Conservation (phyloP, 2,888 invertebrate species). For the Lasioglossum figueresi region DNA sequence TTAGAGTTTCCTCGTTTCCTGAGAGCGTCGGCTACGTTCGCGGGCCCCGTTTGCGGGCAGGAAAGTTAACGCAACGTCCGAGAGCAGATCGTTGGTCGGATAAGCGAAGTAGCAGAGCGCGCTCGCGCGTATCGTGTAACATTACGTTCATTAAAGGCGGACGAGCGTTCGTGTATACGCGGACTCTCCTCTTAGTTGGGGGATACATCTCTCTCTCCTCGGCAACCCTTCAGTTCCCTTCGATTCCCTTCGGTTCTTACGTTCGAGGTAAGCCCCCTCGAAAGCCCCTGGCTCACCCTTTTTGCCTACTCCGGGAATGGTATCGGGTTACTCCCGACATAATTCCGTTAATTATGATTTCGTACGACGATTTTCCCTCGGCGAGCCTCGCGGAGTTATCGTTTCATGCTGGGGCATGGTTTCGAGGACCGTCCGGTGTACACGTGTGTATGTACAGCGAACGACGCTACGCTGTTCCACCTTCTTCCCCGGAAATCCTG, state of each 20-base stretch:
- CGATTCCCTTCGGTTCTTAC: constrained; percentile 76
- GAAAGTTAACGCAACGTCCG: constrained; percentile 28
- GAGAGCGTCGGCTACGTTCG: not conserved
- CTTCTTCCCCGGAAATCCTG: not conserved
- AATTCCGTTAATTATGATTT: constrained; percentile 84
- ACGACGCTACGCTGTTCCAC: not conserved
- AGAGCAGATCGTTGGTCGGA: constrained; percentile 39
- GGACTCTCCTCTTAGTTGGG: constrained; percentile 47
- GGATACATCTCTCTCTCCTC: constrained; percentile 34
- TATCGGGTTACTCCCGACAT: constrained; percentile 82
- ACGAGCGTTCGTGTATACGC: constrained; percentile 60
- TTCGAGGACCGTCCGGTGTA: not conserved
- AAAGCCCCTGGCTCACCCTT: constrained; percentile 63
- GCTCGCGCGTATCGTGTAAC: constrained; percentile 71
- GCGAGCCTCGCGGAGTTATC: constrained; percentile 35
- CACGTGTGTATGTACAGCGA: not conserved
- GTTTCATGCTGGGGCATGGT: constrained; percentile 39
- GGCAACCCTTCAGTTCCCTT: constrained; percentile 80
- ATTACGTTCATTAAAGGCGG: constrained; percentile 74
- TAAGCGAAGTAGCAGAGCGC: constrained; percentile 37
- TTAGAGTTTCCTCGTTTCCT: not conserved
- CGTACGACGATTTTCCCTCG: constrained; percentile 78
- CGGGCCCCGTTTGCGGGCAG: not conserved
- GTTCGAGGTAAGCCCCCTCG: constrained; percentile 69
- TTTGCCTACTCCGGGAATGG: constrained; percentile 70